Evolutionary conservation across 2,888 invertebrate species (phyloP).

Genomic region (Troglohyphantes excavatus): DNA sequence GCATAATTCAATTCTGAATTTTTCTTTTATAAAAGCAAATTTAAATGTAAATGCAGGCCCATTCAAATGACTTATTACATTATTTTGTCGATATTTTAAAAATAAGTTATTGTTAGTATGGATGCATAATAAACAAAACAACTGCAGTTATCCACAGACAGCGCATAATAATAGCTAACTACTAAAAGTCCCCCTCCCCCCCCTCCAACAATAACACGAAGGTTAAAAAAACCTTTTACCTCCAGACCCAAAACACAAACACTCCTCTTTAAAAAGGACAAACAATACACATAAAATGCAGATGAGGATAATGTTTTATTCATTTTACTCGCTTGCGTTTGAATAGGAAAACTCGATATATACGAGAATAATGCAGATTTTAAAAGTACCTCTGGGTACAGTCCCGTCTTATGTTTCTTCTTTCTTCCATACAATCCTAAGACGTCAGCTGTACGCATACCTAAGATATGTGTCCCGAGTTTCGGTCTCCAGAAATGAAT

Average conservation of each 20-base stretch:
- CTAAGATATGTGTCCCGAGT: background rate
- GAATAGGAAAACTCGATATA: constrained; percentile 12
- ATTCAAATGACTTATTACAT: too few relatives aligned
- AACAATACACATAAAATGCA: constrained; percentile 18
- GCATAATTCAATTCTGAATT: too few relatives aligned
- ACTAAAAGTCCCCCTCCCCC: too few relatives aligned
- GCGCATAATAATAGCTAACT: too few relatives aligned
- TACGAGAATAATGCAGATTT: constrained; percentile 4
- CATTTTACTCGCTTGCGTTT: constrained; percentile 7
- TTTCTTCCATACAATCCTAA: background rate
- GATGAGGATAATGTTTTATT: constrained; percentile 20
- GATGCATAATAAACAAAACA: too few relatives aligned
- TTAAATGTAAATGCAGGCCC: too few relatives aligned
- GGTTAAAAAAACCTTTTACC: background rate
- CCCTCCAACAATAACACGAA: too few relatives aligned
- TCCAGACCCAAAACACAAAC: background rate
- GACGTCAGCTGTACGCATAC: background rate
- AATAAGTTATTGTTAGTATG: too few relatives aligned
- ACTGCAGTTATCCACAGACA: too few relatives aligned
- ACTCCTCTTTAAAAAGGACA: background rate
- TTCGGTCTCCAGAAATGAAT: constrained; percentile 12
- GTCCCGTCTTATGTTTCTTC: background rate
- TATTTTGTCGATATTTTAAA: too few relatives aligned
- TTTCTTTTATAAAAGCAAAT: too few relatives aligned
- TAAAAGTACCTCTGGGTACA: background rate